Percentiles rank a stretch among this genome's conserved stretches.
Conservation (phyloP, 1,140 invertebrate species). For the Popillia japonica region DNA sequence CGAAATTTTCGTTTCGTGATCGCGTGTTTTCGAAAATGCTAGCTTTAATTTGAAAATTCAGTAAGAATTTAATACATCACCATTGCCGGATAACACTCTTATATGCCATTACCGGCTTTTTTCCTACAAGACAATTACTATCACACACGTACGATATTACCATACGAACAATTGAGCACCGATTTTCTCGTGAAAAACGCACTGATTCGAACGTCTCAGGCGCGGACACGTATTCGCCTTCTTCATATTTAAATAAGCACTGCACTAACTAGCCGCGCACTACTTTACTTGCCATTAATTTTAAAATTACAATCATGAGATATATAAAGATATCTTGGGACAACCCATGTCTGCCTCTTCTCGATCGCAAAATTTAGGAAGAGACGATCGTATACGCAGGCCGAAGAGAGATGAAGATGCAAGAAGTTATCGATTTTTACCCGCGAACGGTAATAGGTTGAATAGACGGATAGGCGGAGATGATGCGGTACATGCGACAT, state of each 20-base stretch:
- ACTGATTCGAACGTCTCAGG: neutral
- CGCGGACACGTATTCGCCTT: neutral
- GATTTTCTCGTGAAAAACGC: neutral
- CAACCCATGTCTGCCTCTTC: conserved; percentile 30
- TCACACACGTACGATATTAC: conserved; percentile 19
- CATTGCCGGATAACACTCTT: neutral
- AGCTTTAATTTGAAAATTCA: neutral
- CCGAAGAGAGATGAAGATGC: neutral
- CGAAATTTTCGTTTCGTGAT: neutral
- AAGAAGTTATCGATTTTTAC: conserved; percentile 27
- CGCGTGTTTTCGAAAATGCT: neutral
- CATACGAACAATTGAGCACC: conserved; percentile 27
- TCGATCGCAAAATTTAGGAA: conserved; percentile 27
- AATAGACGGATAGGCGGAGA: conserved; percentile 23
- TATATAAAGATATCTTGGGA: conserved; percentile 28
- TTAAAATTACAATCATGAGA: conserved; percentile 31
- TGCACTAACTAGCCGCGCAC: conserved; percentile 8
- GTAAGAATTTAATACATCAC: conserved; percentile 9
- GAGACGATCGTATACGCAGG: neutral
- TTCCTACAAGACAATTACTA: neutral
- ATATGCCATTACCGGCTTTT: conserved; percentile 21
- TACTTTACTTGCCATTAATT: conserved; percentile 17
- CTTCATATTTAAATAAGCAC: conserved; percentile 18
- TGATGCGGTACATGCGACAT: conserved; percentile 5
- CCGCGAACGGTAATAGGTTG: conserved; percentile 20